Conservation (phyloP, 2,113 vertebrate species). For the Colius striatus region DNA sequence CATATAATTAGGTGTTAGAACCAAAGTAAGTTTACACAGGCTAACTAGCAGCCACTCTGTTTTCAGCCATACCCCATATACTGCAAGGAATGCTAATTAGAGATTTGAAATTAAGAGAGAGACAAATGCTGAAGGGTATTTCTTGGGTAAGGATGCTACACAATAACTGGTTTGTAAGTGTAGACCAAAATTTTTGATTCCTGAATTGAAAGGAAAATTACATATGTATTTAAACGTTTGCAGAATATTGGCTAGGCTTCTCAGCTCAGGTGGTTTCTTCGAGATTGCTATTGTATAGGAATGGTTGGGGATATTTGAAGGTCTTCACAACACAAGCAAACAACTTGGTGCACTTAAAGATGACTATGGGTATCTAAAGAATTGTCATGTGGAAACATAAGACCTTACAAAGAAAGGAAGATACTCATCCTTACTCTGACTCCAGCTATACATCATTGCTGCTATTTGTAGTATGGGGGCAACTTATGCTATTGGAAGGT, state of each 20-base stretch:
- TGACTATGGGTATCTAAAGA: not conserved
- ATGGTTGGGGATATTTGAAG: not conserved
- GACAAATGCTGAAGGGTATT: not conserved
- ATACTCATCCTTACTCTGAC: not conserved
- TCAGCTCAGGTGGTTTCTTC: not conserved
- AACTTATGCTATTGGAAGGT: not conserved
- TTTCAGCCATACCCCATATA: not conserved
- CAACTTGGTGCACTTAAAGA: not conserved
- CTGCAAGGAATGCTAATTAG: not conserved
- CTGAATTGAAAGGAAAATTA: not conserved
- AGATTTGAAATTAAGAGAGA: not conserved
- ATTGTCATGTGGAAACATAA: not conserved
- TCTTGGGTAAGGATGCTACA: not conserved
- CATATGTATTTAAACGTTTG: not conserved
- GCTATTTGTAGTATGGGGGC: not conserved
- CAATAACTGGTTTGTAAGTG: not conserved
- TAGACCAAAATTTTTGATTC: not conserved
- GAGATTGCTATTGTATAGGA: not conserved
- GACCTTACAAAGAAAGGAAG: not conserved
- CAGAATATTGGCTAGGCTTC: not conserved
- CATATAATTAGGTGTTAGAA: slow-evolving; percentile 9
- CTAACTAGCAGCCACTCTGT: not conserved
- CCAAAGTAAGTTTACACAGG: slow-evolving; percentile 23
- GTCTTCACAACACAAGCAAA: not conserved
- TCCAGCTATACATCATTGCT: not conserved